phyloP scores from a whole-genome alignment of 2,888 invertebrate genomes.

The Epirrita christyi region DNA sequence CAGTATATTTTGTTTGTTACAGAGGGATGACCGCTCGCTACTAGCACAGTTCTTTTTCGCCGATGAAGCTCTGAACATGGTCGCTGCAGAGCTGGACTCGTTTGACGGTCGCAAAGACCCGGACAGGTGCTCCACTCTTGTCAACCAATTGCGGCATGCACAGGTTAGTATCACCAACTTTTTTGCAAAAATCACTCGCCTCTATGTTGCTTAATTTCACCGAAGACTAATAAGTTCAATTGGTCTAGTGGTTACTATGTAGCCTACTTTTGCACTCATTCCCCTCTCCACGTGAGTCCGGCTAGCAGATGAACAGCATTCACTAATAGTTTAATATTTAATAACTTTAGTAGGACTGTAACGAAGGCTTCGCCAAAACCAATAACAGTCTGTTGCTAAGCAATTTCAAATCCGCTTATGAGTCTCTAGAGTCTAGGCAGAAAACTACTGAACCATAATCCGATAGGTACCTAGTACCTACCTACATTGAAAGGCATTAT shows the following conservation, averaged over 20 bases:
- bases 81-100: conserved; percentile 98
- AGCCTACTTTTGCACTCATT: too few species aligned
- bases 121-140: conserved; percentile 97
- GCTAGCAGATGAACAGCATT: too few species aligned
- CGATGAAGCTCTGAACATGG: conserved; percentile 97
- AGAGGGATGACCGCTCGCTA: conserved; percentile 96
- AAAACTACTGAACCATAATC: conserved; percentile 5
- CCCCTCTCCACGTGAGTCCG: too few species aligned
- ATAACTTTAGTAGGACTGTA: too few species aligned
- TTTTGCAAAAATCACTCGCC: too few species aligned
- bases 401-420: neutral
- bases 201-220: too few species aligned
- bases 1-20: conserved; percentile 59
- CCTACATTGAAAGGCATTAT: neutral
- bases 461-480: conserved; percentile 6
- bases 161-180: conserved; percentile 87
- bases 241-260: too few species aligned
- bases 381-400: neutral
- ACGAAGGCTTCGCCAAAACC: too few species aligned
- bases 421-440: too few species aligned
- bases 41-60: conserved; percentile 99
- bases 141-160: conserved; percentile 96
- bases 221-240: too few species aligned
- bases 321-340: too few species aligned
- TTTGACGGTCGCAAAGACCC: conserved; percentile 99